Base-by-base conservation (phyloP, 1,140 invertebrate species). In the Trachymyrmex cornetzi region DNA sequence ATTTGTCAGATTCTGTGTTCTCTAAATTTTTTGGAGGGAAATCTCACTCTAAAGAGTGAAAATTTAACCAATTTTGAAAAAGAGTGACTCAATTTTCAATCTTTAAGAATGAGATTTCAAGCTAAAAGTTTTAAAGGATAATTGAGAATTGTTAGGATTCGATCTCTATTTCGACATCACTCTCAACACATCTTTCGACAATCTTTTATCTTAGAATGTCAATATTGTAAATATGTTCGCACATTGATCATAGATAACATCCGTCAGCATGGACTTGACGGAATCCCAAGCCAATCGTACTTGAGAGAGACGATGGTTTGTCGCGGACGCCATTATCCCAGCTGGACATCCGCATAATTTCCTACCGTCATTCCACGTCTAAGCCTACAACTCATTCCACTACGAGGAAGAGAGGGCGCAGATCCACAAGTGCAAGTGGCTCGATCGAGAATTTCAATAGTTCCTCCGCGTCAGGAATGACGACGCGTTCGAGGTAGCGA, bases 271-370 rank as follows among this genome's bases (percentile, higher is more conserved):
- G 79, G 89, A 69, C 88, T 90, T 84, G 82, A 30, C 72, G 77
- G 79, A 81, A 92, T 92, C 89, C 89, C 77, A 55, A 89, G 91
- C 85, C 77, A 89, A 91, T 93, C 88, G 77, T 91, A 87, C 67
- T 85, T 67, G 86, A 63, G 85, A 63, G 85, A 84, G 90, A 93
- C 90, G 91, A 75, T 82, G 80, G 85, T 69, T 90, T 81, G 88
- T 89, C 88, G 90, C 72, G 86, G 90, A 82, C 82, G 84, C 89
- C 93, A 93, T 94, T 93, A 93, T 93, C 93, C 90, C 93, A 93
- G 93, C 91, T 91, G 93, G 92, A 93, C 91, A 93, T 93, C 92
- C 75, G 91, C 91, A 88, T 92, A 88, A 90, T 91, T 93, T 89
- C 86, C 87, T 92, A 90, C 89, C 91, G 93, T 93, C 91, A 92